Base-by-base conservation (phyloP, 2,888 invertebrate genomes). In the Cremastinae sp. region DNA sequence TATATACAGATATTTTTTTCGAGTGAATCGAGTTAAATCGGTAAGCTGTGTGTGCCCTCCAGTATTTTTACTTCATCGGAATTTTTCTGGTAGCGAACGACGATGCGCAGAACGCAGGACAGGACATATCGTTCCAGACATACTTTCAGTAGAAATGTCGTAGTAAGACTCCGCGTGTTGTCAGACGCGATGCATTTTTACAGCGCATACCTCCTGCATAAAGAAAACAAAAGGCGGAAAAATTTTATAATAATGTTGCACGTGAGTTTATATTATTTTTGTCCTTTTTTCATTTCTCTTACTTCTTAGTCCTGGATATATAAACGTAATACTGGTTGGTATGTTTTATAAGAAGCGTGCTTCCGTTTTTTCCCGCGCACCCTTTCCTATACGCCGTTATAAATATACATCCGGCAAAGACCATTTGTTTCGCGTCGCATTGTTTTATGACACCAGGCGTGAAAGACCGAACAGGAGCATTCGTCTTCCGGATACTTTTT, bases 351-450 rank as follows among this genome's bases (percentile, higher is more conserved):
- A 28, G 28, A 28, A 28, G 35, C n/a, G 10, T 9, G 47, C 22
- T 66, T 66, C 14, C 12, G 59, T 66, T 37, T 61, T 65, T 53
- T 55, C 35, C 64, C 75, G 47, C 51, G 18, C 35, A 10, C 49
- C 58, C 59, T 69, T 55, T 78, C 53, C 56, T 74, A 49, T 73
- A 3, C 28, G 53, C 75, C 71, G 82, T 83, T 83, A 86, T 85
- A 86, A 86, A 85, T 86, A 84, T 81, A 83, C 84, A 83, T 83
- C 85, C 81, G 47, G 75, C 78, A 75, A 82, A 80, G 80, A 83
- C 80, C 86, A 85, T 86, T 86, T 86, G 85, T 86, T 86, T 84
- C 71, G n/a, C n/a, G 78, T 74, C 65, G 81, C 81, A 82, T 84
- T 82, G 83, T 85, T 84, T 83, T 83, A 84, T 82, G 79, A 78